Evolutionary conservation across 2,888 invertebrate genomes (phyloP).

Genomic region (Aphodius granarius): DNA sequence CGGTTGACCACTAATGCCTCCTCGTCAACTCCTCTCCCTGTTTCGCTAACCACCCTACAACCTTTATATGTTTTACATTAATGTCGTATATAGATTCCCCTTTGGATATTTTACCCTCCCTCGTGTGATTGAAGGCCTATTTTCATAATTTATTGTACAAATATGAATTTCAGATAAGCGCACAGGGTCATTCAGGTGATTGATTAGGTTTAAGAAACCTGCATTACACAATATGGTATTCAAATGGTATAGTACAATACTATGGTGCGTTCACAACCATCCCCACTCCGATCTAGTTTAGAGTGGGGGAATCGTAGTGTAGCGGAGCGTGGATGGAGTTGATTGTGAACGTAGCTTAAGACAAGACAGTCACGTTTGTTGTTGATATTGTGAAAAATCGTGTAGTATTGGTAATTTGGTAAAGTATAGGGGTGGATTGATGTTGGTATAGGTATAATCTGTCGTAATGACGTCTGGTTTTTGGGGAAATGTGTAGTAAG

Average conservation of each 20-base stretch:
- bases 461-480: neutral
- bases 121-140: neutral
- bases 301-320: no score
- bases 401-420: neutral
- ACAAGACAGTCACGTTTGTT: no score
- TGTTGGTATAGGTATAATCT: neutral
- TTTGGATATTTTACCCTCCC: neutral
- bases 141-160: neutral
- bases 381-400: no score
- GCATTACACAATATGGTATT: neutral
- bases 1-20: neutral
- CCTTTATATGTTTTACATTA: neutral
- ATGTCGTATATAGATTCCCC: neutral
- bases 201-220: no score
- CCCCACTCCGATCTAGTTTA: no score
- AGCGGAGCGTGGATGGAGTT: no score
- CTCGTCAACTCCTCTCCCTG: neutral
- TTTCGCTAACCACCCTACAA: neutral
- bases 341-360: no score
- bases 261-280: no score
- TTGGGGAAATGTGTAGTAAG: neutral
- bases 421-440: neutral
- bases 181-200: neutral
- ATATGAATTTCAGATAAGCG: neutral
- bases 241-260: no score